phyloP scores from a whole-genome alignment of 1,140 invertebrate species.

The Amphibalanus amphitrite region DNA sequence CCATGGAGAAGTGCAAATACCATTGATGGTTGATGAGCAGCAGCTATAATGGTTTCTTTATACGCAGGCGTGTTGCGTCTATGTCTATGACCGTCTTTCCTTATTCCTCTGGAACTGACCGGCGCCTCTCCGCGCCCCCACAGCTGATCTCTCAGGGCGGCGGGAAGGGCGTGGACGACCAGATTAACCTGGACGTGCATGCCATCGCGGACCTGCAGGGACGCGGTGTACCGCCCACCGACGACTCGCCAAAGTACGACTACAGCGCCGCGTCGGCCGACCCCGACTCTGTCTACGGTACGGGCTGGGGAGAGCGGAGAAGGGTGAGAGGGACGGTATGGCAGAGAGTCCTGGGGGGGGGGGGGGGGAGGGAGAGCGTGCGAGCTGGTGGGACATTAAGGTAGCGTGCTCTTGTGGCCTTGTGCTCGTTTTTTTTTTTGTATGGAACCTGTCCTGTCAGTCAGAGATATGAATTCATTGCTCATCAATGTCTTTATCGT shows the following conservation, averaged over 20 bases:
- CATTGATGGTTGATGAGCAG: neutral
- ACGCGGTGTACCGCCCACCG: constrained; percentile 51
- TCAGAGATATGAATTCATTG: neutral
- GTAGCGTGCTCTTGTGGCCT: neutral
- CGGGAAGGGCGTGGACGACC: constrained; percentile 35
- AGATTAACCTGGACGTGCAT: constrained; percentile 83
- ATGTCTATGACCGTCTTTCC: neutral
- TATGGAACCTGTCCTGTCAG: neutral
- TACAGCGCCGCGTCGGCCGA: constrained; percentile 48
- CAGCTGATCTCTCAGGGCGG: constrained; percentile 16
- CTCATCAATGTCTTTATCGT: neutral
- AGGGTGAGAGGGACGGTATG: constrained; percentile 15
- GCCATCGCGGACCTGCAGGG: constrained; percentile 80
- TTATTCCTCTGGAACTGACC: constrained; percentile 3
- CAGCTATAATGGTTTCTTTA: neutral
- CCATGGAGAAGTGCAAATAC: neutral
- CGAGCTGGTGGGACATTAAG: neutral
- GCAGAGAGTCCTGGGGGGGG: no score
- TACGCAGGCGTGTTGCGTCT: neutral
- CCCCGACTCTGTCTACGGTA: constrained; percentile 5
- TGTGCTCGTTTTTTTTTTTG: neutral
- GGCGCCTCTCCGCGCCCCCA: neutral
- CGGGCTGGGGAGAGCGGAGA: constrained; percentile 8
- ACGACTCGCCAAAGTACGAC: constrained; percentile 83
- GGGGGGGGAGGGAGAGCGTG: neutral